These are phyloP conservation scores for Nymphalis urticae DNA, from an alignment of 2,888 invertebrate genomes.

Conservation along the genomic window DNA sequence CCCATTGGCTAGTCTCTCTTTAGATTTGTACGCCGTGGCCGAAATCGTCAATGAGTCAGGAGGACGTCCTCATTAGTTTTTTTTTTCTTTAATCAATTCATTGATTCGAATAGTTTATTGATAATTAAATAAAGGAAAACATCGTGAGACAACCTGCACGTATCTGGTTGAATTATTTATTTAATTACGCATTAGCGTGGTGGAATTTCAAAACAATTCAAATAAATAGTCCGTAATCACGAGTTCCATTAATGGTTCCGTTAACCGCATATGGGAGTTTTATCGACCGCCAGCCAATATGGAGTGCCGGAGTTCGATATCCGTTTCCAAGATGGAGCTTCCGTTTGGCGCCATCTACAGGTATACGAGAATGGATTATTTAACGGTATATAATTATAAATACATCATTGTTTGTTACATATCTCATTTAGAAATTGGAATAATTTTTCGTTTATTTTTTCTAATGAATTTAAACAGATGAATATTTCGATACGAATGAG, in stretches of 20 bases:
- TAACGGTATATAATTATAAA: neutral
- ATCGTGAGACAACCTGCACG: too few species aligned
- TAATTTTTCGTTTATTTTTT: neutral
- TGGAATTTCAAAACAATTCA: neutral
- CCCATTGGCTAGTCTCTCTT: too few species aligned
- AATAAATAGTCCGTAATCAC: slow-evolving; percentile 5
- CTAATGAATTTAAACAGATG: neutral
- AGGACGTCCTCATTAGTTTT: too few species aligned
- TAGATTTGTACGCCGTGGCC: too few species aligned
- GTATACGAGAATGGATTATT: neutral
- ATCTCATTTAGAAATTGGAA: too few species aligned
- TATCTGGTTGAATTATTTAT: too few species aligned
- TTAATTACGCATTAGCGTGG: too few species aligned
- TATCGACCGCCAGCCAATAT: slow-evolving; percentile 9
- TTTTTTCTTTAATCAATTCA: too few species aligned
- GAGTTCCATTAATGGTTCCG: slow-evolving; percentile 7
- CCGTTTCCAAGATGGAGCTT: slow-evolving; percentile 5
- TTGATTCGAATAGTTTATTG: too few species aligned
- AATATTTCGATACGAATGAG: too few species aligned
- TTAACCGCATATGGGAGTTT: slow-evolving; percentile 16
- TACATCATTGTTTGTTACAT: neutral
- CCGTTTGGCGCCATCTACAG: slow-evolving; percentile 5
- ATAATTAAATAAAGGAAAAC: too few species aligned
- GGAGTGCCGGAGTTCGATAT: slow-evolving; percentile 19
- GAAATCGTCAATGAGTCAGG: too few species aligned